phyloP scores from a whole-genome alignment of 2,888 invertebrate genomes.

The Eristalis arbustorum region DNA sequence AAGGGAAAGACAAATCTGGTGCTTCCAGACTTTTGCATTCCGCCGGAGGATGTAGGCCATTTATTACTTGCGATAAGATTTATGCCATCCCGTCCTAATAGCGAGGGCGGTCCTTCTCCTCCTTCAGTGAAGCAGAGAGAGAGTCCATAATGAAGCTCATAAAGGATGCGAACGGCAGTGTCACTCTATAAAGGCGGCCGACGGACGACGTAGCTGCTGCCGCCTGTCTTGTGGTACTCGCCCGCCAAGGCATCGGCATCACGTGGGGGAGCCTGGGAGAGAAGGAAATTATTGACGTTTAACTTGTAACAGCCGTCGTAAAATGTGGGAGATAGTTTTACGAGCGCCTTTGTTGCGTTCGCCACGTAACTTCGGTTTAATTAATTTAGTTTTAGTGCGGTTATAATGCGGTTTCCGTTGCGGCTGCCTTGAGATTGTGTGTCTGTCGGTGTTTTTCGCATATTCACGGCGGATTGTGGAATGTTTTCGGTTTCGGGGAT shows the following conservation, averaged over 20 bases:
- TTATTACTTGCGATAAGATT: slow-evolving; percentile 64
- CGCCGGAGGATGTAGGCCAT: slow-evolving; percentile 54
- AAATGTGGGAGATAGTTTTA: slow-evolving; percentile 63
- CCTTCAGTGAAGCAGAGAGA: not conserved
- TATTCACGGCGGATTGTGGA: not conserved
- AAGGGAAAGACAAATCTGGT: slow-evolving; percentile 48
- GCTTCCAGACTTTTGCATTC: slow-evolving; percentile 40
- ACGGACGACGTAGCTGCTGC: slow-evolving; percentile 1
- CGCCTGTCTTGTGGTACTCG: not conserved
- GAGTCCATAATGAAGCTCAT: slow-evolving; percentile 52
- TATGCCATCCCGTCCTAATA: slow-evolving; percentile 40
- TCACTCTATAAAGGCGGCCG: slow-evolving; percentile 44
- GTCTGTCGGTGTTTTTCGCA: not conserved
- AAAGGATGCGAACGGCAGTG: slow-evolving; percentile 54
- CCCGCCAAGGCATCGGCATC: not conserved
- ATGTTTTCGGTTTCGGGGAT: not conserved
- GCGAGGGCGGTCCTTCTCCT: not conserved
- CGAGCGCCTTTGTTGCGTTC: slow-evolving; percentile 54
- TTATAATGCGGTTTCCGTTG: slow-evolving; percentile 56
- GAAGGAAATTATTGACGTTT: slow-evolving; percentile 64
- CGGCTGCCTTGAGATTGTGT: slow-evolving; percentile 23
- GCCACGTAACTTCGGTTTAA: slow-evolving; percentile 63
- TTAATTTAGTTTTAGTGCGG: slow-evolving; percentile 65
- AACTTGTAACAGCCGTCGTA: slow-evolving; percentile 65
- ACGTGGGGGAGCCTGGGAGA: not conserved